phyloP scores from a whole-genome alignment of 2,113 vertebrate species.

The Rostratula benghalensis region DNA sequence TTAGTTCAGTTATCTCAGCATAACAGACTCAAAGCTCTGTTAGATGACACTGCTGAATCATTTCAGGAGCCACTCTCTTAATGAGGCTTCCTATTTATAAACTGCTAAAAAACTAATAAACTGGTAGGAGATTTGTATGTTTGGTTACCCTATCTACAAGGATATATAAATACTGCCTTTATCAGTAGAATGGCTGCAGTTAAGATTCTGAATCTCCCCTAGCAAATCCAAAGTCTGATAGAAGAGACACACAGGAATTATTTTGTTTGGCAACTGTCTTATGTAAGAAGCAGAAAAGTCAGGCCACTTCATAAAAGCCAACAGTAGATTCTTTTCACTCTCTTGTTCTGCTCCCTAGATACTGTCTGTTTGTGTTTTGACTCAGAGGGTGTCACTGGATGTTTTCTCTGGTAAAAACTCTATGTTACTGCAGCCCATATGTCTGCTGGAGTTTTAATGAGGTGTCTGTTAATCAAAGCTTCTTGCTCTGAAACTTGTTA shows the following conservation, averaged over 20 bases:
- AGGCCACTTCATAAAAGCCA: neutral
- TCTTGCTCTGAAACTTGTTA: neutral
- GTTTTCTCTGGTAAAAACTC: neutral
- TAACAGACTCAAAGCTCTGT: neutral
- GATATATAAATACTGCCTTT: conserved; percentile 32
- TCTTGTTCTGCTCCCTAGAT: neutral
- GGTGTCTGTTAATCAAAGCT: neutral
- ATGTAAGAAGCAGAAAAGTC: neutral
- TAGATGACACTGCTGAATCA: neutral
- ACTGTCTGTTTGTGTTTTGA: neutral
- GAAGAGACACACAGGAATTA: neutral
- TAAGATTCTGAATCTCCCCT: neutral
- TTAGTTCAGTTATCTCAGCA: neutral
- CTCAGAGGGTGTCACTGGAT: neutral
- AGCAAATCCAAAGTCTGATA: neutral
- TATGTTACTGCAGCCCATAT: neutral
- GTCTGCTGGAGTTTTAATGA: neutral
- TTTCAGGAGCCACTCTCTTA: neutral
- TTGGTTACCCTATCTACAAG: neutral
- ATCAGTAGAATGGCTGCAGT: neutral
- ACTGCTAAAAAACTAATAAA: conserved; percentile 46
- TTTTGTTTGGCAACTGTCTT: conserved; percentile 37
- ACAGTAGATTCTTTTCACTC: neutral
- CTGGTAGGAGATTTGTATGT: neutral
- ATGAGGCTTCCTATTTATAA: conserved; percentile 25